Evolutionary conservation across 1,140 invertebrate genomes (phyloP), one percentile per base, ranked within the genome.

Genomic region (Lordiphosa clarofinis): DNA sequence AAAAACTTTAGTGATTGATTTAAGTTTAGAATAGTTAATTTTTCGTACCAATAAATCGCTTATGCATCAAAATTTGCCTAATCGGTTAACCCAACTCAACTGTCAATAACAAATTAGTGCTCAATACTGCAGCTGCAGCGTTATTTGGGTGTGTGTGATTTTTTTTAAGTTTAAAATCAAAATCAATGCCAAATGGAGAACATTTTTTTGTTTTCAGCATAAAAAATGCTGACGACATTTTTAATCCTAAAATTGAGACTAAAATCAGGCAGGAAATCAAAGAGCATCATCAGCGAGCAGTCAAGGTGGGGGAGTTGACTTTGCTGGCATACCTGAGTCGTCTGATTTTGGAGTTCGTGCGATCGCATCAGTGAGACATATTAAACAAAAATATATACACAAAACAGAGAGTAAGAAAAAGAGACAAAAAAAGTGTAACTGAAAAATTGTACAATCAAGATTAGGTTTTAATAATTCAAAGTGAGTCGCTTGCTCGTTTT

Each of bases 381-480:
- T 82, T 84, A 39, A 82, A 60, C n/a, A 15, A 43, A 53, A 60
- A 19, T 33, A 53, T 47, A 53, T 35, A 67, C 36, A 65, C 24
- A 72, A 60, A 70, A 71, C 65, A 44, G 4, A 37, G 9, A 56
- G 11, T 12, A 31, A 28, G 11, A 42, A 15, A 57, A 44, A 46
- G 11, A 59, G 6, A 35, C 10, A 39, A 36, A 43, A 35, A 42
- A 42, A 54, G 35, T 50, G 37, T 60, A 69, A 69, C 39, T 56
- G 39, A 50, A 56, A 40, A 57, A 31, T 31, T 38, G 59, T 74
- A 79, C 68, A 84, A 82, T 82, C 78, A 82, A 82, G 78, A 82
- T 82, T 82, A 70, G 73, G 78, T 78, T 82, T 82, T 84, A 82
- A 84, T 82, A 82, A 82, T 82, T 82, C 78, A 76, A 69, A 84